Evolutionary conservation across 2,797 vertebrate species (phyloP).

Genomic region (Malacoraja senta): DNA sequence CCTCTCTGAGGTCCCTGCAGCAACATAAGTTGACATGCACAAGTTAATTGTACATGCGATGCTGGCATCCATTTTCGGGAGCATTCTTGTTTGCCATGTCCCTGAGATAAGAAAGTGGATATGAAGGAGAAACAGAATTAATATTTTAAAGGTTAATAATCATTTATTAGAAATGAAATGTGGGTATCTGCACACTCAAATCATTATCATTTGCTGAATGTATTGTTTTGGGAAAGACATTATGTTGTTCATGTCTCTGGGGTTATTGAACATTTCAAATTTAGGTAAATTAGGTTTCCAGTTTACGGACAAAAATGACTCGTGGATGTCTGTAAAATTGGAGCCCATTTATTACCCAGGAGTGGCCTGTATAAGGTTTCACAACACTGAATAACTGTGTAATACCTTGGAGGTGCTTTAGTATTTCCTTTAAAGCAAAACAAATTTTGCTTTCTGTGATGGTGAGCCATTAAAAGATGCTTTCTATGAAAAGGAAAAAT

Average conservation of each 20-base stretch:
- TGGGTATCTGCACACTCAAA: background rate
- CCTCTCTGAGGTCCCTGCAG: too few relatives aligned
- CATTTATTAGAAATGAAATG: background rate
- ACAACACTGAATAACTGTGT: background rate
- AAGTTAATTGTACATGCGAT: too few relatives aligned
- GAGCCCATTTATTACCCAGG: too few relatives aligned
- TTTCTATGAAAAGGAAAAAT: background rate
- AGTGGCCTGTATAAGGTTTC: background rate
- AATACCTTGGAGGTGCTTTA: background rate
- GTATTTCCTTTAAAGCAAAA: conserved; percentile 9
- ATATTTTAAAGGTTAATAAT: too few relatives aligned
- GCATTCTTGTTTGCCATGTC: too few relatives aligned
- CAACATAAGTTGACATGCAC: too few relatives aligned
- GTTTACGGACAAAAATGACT: too few relatives aligned
- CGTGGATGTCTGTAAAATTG: too few relatives aligned
- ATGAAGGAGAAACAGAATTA: too few relatives aligned
- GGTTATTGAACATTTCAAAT: background rate
- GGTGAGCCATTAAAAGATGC: conserved; percentile 3
- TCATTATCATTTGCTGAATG: background rate
- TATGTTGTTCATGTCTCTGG: background rate
- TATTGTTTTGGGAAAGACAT: background rate
- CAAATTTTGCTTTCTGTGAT: background rate
- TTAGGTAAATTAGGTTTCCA: background rate
- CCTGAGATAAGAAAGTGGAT: too few relatives aligned
- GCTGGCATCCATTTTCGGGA: too few relatives aligned